Conservation (phyloP, 1,140 invertebrate species). For the Bombus sibiricus region DNA sequence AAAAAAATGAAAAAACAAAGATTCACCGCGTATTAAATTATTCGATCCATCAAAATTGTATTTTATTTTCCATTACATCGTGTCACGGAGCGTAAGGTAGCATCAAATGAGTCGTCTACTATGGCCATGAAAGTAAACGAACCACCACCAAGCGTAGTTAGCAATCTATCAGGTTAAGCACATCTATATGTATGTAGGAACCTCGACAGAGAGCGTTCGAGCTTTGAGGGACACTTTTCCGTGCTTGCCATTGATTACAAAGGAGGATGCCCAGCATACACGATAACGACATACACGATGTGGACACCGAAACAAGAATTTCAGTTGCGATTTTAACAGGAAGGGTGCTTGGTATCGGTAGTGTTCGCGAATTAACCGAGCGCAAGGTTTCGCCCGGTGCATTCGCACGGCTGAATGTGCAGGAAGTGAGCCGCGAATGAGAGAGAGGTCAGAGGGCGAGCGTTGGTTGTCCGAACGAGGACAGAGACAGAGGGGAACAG, state of each 20-base stretch:
- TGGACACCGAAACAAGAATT: conserved; percentile 30
- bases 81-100: background rate
- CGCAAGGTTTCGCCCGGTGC: conserved; percentile 47
- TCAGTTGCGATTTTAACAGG: conserved; percentile 33
- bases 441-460: background rate
- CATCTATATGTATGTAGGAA: background rate
- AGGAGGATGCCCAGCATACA: background rate
- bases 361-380: conserved; percentile 55
- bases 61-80: background rate
- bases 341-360: conserved; percentile 21
- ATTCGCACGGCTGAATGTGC: conserved; percentile 50
- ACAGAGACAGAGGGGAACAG: background rate
- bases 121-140: background rate
- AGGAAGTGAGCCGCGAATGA: conserved; percentile 38
- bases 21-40: background rate
- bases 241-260: background rate
- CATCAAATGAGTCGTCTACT: background rate
- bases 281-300: conserved; percentile 12
- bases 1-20: too few relatives aligned
- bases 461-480: background rate
- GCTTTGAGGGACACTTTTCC: conserved; percentile 5
- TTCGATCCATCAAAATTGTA: background rate
- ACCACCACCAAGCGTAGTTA: background rate
- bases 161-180: background rate
- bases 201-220: background rate